Evolutionary conservation across 2,113 vertebrate species (phyloP).

Genomic region (Leiothrix lutea): DNA sequence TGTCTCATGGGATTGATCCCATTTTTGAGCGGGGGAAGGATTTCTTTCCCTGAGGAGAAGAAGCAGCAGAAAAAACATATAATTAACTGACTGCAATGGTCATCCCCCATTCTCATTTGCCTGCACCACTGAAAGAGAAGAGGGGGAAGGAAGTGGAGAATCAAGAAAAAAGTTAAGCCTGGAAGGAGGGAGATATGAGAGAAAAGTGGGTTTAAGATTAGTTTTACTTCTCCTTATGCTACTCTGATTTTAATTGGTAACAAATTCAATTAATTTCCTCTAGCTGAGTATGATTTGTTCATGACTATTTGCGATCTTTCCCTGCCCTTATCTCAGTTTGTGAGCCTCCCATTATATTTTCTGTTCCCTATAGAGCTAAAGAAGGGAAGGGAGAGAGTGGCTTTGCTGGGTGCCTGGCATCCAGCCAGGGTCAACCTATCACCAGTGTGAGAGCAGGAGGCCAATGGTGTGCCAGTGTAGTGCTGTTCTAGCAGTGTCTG

Average conservation of each 20-base stretch:
- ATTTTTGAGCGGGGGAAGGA: not conserved
- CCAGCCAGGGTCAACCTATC: not conserved
- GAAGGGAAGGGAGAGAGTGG: not conserved
- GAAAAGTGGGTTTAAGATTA: not conserved
- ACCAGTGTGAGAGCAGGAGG: not conserved
- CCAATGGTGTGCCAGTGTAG: fast-evolving
- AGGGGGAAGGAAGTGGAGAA: not conserved
- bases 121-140: not conserved
- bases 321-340: not conserved
- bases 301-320: not conserved
- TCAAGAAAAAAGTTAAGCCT: not conserved
- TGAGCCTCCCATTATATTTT: not conserved
- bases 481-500: not conserved
- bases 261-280: not conserved
- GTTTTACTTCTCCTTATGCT: not conserved
- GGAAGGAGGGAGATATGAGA: not conserved
- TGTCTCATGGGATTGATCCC: not conserved
- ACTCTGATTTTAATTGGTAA: not conserved
- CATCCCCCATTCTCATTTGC: too few relatives aligned
- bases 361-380: not conserved
- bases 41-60: not conserved
- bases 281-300: not conserved
- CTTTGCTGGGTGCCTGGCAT: not conserved
- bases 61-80: not conserved
- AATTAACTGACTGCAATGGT: not conserved